Conservation (phyloP, 2,797 vertebrate genomes). For the Ptychadena robeensis region DNA sequence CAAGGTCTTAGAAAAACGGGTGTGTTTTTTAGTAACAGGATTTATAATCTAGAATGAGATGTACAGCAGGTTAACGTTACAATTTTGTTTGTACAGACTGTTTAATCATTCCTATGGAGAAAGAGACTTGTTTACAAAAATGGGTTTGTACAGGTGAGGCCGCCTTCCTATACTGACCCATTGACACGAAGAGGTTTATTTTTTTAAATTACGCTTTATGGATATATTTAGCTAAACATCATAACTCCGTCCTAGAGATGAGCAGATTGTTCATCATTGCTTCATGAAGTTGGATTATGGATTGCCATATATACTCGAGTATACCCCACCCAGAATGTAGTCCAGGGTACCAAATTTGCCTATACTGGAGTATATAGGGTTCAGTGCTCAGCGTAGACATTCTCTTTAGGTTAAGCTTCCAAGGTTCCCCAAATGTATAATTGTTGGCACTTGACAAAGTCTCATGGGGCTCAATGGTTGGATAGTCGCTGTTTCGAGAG, state of each 20-base stretch:
- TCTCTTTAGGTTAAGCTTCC: neutral
- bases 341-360: no score
- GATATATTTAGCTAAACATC: neutral
- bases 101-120: neutral
- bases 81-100: neutral
- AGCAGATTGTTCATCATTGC: no score
- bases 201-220: neutral
- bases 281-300: no score
- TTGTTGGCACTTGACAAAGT: neutral
- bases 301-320: no score
- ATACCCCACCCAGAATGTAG: no score
- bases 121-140: neutral
- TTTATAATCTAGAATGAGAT: neutral
- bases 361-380: no score
- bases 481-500: neutral
- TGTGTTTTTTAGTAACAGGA: neutral
- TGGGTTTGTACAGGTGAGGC: neutral
- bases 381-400: neutral
- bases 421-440: neutral
- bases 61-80: neutral
- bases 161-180: neutral
- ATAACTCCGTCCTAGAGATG: neutral
- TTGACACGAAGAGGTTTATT: neutral
- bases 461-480: neutral
- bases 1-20: neutral